Percentiles rank a stretch among this genome's conserved stretches.
Conservation (phyloP, 92 coral and sea anemone genomes). For the Siderastrea siderea region DNA sequence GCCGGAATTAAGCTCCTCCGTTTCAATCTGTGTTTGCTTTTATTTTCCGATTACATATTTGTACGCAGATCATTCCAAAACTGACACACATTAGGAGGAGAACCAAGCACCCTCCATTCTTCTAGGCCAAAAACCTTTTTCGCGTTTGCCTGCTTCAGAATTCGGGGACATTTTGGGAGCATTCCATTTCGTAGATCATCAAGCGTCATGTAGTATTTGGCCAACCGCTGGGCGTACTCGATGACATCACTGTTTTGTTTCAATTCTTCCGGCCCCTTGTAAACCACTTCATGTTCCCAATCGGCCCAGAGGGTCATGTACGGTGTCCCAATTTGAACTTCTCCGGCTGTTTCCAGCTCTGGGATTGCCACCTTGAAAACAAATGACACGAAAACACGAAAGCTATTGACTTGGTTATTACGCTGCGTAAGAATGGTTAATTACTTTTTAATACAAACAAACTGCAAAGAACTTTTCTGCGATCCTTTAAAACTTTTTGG, state of each 20-base stretch:
- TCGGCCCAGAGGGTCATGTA: slow-evolving; percentile 73
- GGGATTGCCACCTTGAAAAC: slow-evolving; percentile 44
- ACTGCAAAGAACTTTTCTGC: too few species aligned
- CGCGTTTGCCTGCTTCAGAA: not conserved
- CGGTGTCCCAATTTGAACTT: slow-evolving; percentile 57
- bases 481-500: too few species aligned
- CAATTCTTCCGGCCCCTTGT: slow-evolving; percentile 47
- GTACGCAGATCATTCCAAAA: slow-evolving; percentile 1
- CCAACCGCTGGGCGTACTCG: slow-evolving; percentile 33
- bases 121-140: not conserved
- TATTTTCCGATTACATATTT: not conserved
- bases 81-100: slow-evolving; percentile 16
- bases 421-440: too few species aligned
- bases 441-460: too few species aligned
- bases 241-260: slow-evolving; percentile 8
- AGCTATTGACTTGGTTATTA: too few species aligned
- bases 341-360: slow-evolving; percentile 27
- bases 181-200: slow-evolving; percentile 43
- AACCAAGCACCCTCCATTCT: slow-evolving; percentile 24
- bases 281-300: slow-evolving; percentile 51
- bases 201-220: slow-evolving; percentile 48
- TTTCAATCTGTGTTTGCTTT: too few species aligned
- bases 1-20: too few species aligned
- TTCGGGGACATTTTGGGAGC: slow-evolving; percentile 29
- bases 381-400: not conserved